Evolutionary conservation across 2,888 invertebrate species (phyloP), one percentile per base, ranked within the genome.

Genomic region (Agriopis marginaria): DNA sequence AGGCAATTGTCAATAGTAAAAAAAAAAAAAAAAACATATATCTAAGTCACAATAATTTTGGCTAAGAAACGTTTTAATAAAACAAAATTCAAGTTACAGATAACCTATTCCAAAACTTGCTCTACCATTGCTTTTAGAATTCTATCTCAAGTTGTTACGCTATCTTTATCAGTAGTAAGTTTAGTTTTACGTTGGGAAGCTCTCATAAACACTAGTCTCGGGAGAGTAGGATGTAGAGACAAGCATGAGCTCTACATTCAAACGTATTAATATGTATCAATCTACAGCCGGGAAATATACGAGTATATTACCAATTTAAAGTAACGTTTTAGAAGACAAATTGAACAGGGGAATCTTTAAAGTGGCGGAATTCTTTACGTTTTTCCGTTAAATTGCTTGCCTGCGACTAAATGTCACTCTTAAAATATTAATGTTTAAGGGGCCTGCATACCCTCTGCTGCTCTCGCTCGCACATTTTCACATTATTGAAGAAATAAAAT

Each of bases 211-310:
- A 66, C 39, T 65, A 32, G 42, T 59, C 55, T 63, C 61, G 23
- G 53, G 54, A 66, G 66, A 60, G 45, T 32, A 42, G 17, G 10
- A 17, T 40, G 49, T 65, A 56, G 59, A 63, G 54, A 61, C 55
- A 55, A 55, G 61, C 66, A 55, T 53, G 39, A 51, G n/a, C 60
- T 62, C 63, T 45, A 69, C 68, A 64, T 68, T 39, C 45, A 12
- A 56, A 51, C 59, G 68, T 77, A 77, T 79, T 78, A 77, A 79
- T 79, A 81, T 79, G 79, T 77, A 79, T 78, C 72, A 71, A 71
- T 68, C 72, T 73, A 65, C 68, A 67, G 66, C 56, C 60, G 54
- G 66, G 67, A 75, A 75, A 77, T 71, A 78, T 78, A 78, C 75
- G 76, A 66, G 66, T 32, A 67, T 45, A 79, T 76, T 79, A 75